A percentile compares a stretch with the other conserved stretches of the same genome.
These are phyloP conservation scores for Eilema sororculum DNA, from an alignment of 2,888 invertebrate genomes.

Conservation along the genomic window DNA sequence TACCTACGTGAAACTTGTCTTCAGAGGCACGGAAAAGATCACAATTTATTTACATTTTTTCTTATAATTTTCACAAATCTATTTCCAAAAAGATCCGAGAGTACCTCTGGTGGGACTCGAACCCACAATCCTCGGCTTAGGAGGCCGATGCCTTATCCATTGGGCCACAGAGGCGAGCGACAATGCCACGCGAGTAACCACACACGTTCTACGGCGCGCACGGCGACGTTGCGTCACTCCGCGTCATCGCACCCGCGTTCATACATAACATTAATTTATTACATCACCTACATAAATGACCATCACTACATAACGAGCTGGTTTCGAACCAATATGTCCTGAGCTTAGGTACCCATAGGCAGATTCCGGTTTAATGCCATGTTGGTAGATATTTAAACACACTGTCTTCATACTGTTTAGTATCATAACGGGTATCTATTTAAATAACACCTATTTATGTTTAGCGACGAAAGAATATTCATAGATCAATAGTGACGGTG, in stretches of 20 bases:
- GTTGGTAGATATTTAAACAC: background rate
- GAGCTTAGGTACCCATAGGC: background rate
- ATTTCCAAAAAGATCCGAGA: constrained; percentile 62
- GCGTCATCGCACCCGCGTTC: constrained; percentile 62
- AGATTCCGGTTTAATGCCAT: background rate
- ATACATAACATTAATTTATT: constrained; percentile 52
- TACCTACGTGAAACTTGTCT: too few relatives aligned
- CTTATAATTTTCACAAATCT: constrained; percentile 9
- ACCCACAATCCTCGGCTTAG: constrained; percentile 95
- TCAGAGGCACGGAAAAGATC: too few relatives aligned
- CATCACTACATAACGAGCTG: constrained; percentile 28
- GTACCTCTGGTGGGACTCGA: constrained; percentile 95
- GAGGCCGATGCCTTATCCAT: constrained; percentile 95
- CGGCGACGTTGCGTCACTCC: constrained; percentile 69
- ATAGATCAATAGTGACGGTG: background rate
- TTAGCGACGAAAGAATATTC: background rate
- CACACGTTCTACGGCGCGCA: constrained; percentile 63
- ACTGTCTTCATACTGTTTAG: background rate
- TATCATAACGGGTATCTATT: background rate
- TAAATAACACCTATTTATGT: background rate
- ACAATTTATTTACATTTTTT: constrained; percentile 4
- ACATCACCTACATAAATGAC: constrained; percentile 29
- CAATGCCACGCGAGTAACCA: constrained; percentile 93
- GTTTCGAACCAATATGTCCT: background rate
- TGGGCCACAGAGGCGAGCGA: constrained; percentile 94